These are phyloP conservation scores for Sorex fumeus DNA, from an alignment of 2,113 vertebrate species.

Conservation along the genomic window DNA sequence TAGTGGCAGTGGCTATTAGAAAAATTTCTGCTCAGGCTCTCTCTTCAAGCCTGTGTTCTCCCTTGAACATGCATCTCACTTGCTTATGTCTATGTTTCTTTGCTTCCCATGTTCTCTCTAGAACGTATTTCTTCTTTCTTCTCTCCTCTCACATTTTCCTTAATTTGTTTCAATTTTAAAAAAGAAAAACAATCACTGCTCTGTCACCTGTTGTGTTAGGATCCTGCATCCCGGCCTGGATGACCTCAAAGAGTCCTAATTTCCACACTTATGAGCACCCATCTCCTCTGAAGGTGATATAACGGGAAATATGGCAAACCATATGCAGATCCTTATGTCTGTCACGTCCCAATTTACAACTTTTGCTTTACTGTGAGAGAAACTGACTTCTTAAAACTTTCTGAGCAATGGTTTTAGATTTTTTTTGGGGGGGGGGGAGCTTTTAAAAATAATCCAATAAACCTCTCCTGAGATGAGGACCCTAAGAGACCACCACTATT, in stretches of 20 bases:
- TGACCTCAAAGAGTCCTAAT: no score
- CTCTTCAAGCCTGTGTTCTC: no score
- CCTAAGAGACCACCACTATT: background rate
- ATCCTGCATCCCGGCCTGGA: background rate
- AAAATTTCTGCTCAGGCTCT: background rate
- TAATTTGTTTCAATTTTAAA: no score
- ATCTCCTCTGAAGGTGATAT: background rate
- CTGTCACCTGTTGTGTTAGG: background rate
- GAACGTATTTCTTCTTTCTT: no score
- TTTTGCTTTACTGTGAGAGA: background rate
- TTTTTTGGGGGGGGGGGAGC: background rate
- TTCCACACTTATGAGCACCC: background rate
- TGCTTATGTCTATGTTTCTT: no score
- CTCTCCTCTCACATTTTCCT: no score
- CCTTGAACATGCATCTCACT: no score
- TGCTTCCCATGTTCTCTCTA: no score
- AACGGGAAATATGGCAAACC: background rate
- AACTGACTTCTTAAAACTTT: conserved; percentile 53
- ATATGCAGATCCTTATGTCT: background rate
- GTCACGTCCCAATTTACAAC: background rate
- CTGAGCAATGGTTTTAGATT: conserved; percentile 21
- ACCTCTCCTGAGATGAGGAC: conserved; percentile 25
- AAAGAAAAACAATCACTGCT: background rate
- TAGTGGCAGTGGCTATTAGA: background rate
- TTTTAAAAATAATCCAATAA: background rate